Evolutionary conservation across 2,888 invertebrate species (phyloP), one percentile per base, ranked within the genome.

Genomic region (Lomographa bimaculata): DNA sequence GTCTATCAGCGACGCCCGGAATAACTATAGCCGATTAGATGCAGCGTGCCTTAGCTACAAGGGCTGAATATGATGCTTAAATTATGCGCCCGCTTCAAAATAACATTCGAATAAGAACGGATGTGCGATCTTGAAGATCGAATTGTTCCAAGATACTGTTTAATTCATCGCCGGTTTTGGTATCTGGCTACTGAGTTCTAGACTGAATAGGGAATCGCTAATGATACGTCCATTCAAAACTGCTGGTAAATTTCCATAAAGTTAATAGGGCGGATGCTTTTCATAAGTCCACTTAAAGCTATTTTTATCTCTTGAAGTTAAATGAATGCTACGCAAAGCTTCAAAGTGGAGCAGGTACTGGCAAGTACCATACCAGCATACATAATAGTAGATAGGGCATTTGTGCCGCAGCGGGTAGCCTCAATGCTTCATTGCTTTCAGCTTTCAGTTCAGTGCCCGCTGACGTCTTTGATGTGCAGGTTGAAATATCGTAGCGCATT

Each of bases 21-120:
- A 89, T 89, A 86, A 83, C 82, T 85, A 82, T 79, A 65, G 75
- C 60, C 79, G 80, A 81, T 84, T 83, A 80, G 71, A 78, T 79
- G 76, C 79, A 77, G 64, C 67, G 27, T 21, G 36, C 23, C 41
- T 36, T 43, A 21, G 64, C 53, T 59, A 57, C 59, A 60, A 57
- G 56, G 60, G 60, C 54, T 58, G 62, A 65, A 67, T 66, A 65
- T 60, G 57, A 59, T 40, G 50, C 46, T 55, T 54, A 51, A 59
- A 57, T 59, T 54, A 58, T 50, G 64, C 51, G 46, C 51, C 16
- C 28, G 40, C 23, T 19, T 32, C 50, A 62, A 64, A 60, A 59
- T 61, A 67, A 48, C 45, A 39, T 50, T 55, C 46, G 46, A 54
- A 49, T 57, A 56, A 50, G 54, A 58, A 50, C 54, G 48, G 57